A percentile compares a stretch with the other conserved stretches of the same genome.
Evolutionary conservation across 1,140 invertebrate species (phyloP).

Genomic region (Drosophila orosa): DNA sequence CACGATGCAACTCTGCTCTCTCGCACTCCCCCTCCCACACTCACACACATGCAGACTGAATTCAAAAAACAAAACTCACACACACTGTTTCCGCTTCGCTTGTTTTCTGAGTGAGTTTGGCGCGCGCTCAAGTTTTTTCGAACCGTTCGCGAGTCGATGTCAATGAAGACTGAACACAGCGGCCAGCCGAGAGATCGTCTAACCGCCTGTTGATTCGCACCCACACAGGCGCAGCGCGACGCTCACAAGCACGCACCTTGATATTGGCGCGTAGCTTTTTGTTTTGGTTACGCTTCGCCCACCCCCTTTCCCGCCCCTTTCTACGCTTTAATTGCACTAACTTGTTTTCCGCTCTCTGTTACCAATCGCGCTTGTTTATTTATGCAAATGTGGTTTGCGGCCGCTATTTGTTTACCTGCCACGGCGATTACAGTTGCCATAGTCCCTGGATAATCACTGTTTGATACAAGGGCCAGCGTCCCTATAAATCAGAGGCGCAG

Average conservation of each 20-base stretch:
- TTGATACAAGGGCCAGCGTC: background rate
- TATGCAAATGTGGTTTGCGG: slow-evolving; percentile 30
- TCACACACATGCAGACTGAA: slow-evolving; percentile 29
- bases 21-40: slow-evolving; percentile 1
- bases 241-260: slow-evolving; percentile 6
- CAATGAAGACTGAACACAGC: slow-evolving; percentile 60
- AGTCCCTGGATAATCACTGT: background rate
- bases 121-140: slow-evolving; percentile 65
- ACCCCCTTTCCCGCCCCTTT: slow-evolving; percentile 15
- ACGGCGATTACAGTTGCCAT: slow-evolving; percentile 8
- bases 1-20: slow-evolving; percentile 64
- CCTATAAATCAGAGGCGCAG: background rate
- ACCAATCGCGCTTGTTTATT: slow-evolving; percentile 34
- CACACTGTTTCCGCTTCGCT: slow-evolving; percentile 38
- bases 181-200: slow-evolving; percentile 31
- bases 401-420: background rate
- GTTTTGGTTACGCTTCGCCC: slow-evolving; percentile 35
- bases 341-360: slow-evolving; percentile 43
- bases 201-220: slow-evolving; percentile 72
- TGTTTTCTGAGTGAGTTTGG: slow-evolving; percentile 19
- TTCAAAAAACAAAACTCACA: slow-evolving; percentile 39
- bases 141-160: slow-evolving; percentile 62
- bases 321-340: slow-evolving; percentile 34
- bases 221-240: slow-evolving; percentile 43
- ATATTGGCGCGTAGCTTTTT: slow-evolving; percentile 29